phyloP scores from a whole-genome alignment of 2,888 invertebrate genomes.

The Unio pictorum region DNA sequence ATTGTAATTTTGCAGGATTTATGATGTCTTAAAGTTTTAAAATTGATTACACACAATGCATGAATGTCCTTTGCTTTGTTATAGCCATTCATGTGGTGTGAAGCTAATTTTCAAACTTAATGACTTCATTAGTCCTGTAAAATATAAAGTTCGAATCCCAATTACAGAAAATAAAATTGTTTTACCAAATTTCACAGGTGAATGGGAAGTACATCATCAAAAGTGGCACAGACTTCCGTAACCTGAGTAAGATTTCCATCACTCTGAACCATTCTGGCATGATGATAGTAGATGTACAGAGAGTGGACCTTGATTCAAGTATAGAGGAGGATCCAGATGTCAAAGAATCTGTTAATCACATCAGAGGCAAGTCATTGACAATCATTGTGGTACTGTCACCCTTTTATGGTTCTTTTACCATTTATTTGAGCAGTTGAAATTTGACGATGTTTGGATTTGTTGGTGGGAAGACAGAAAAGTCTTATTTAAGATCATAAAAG shows the following conservation, averaged over 20 bases:
- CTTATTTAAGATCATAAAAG: too few relatives aligned
- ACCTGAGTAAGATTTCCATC: conserved; percentile 86
- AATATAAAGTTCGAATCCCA: background rate
- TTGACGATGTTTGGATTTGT: conserved; percentile 1
- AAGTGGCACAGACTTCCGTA: conserved; percentile 92
- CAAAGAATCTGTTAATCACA: conserved; percentile 82
- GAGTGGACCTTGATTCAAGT: conserved; percentile 77
- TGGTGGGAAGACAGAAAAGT: background rate
- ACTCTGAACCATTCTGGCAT: conserved; percentile 75
- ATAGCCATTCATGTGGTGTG: too few relatives aligned
- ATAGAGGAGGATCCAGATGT: conserved; percentile 80
- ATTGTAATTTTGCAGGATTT: too few relatives aligned
- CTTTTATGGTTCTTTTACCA: background rate
- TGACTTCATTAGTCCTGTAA: too few relatives aligned
- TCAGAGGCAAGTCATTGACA: conserved; percentile 75
- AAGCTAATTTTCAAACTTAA: too few relatives aligned
- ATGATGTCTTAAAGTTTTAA: too few relatives aligned
- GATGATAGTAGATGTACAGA: conserved; percentile 77
- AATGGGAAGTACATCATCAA: conserved; percentile 88
- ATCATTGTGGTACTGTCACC: background rate
- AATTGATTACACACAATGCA: too few relatives aligned
- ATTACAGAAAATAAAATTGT: background rate
- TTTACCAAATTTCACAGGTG: conserved; percentile 73
- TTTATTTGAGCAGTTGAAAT: background rate
- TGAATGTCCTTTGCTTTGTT: too few relatives aligned